Evolutionary conservation across 2,888 invertebrate species (phyloP).

Genomic region (Drosophila cognata): DNA sequence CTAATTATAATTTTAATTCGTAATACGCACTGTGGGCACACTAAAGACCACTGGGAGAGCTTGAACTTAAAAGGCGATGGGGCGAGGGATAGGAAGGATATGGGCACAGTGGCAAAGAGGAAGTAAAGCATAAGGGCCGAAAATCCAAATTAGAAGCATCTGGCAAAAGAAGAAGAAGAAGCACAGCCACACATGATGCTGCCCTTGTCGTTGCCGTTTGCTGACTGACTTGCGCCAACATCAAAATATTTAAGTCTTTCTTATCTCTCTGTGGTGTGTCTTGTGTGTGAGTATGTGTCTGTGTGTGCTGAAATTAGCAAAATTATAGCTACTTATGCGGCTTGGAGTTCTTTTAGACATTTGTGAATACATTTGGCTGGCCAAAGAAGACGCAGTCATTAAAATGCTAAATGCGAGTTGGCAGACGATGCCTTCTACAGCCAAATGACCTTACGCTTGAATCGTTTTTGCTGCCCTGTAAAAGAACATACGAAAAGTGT

Average conservation of each 20-base stretch:
- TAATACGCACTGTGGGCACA: slow-evolving; percentile 53
- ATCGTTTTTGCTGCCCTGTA: slow-evolving; percentile 14
- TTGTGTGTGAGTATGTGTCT: slow-evolving; percentile 8
- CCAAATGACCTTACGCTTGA: slow-evolving; percentile 33
- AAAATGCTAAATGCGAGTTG: slow-evolving; percentile 64
- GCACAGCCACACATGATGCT: slow-evolving; percentile 1
- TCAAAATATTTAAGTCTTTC: slow-evolving; percentile 38
- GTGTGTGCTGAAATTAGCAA: slow-evolving; percentile 63
- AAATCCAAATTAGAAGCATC: not conserved
- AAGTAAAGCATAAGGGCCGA: not conserved
- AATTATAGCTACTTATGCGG: slow-evolving; percentile 77
- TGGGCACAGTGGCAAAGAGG: not conserved
- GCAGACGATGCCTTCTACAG: slow-evolving; percentile 38
- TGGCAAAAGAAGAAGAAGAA: not conserved
- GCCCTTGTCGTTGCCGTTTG: slow-evolving; percentile 13
- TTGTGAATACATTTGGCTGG: slow-evolving; percentile 45
- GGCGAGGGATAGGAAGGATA: not conserved
- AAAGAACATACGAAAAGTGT: not conserved
- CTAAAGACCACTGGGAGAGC: slow-evolving; percentile 47
- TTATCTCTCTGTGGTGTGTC: slow-evolving; percentile 21
- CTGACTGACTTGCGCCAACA: slow-evolving; percentile 32
- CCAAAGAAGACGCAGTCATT: slow-evolving; percentile 62
- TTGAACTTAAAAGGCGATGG: not conserved
- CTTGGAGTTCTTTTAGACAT: slow-evolving; percentile 62
- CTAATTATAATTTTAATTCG: slow-evolving; percentile 63